phyloP scores from a whole-genome alignment of 1,140 invertebrate species.

The Heliconius nattereri region DNA sequence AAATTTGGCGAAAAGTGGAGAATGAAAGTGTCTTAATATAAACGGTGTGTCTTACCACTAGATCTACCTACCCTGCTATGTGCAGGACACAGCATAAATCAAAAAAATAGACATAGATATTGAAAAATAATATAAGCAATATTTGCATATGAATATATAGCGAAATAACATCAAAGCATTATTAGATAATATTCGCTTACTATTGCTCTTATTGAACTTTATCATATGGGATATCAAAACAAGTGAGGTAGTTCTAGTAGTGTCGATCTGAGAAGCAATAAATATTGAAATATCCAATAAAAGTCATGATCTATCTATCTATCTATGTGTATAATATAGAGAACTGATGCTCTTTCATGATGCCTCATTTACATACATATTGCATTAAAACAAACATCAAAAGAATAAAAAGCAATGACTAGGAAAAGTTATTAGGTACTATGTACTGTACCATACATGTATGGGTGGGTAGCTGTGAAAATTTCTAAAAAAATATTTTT shows the following conservation, averaged over 20 bases:
- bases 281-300: constrained; percentile 37
- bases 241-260: background rate
- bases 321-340: background rate
- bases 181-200: constrained; percentile 1
- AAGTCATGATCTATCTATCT: constrained; percentile 14
- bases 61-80: too few species aligned
- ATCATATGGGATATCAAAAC: background rate
- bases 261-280: constrained; percentile 27
- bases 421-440: background rate
- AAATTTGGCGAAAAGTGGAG: too few species aligned
- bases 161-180: background rate
- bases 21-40: too few species aligned
- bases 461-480: background rate
- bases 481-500: background rate
- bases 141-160: background rate
- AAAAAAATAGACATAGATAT: too few species aligned
- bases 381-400: constrained; percentile 24
- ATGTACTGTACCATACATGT: background rate
- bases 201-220: background rate
- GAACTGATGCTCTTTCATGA: constrained; percentile 13
- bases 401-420: constrained; percentile 15
- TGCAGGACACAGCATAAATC: too few species aligned
- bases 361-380: constrained; percentile 30
- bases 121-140: background rate
- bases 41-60: too few species aligned